phyloP scores from a whole-genome alignment of 2,797 vertebrate species.

The Sebastolobus altivelis region DNA sequence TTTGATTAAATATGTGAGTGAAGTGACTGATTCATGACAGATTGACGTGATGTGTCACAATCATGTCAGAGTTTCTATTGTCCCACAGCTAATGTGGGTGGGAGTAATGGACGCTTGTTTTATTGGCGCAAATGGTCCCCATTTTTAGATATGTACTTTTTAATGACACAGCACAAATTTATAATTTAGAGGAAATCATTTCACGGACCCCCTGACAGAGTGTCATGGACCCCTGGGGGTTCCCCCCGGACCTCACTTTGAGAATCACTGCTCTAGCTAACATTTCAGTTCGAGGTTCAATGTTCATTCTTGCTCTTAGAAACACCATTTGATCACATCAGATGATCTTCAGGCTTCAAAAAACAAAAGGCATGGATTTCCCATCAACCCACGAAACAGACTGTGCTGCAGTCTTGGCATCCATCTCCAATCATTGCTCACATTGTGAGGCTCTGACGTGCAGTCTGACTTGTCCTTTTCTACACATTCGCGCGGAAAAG shows the following conservation, averaged over 20 bases:
- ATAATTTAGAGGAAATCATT: too few species aligned
- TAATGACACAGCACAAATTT: too few species aligned
- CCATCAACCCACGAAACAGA: slow-evolving; percentile 31
- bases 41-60: too few species aligned
- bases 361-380: slow-evolving; percentile 42
- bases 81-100: too few species aligned
- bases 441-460: slow-evolving; percentile 1
- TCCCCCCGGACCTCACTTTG: too few species aligned
- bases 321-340: neutral
- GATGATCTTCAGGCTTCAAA: neutral
- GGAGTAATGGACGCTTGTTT: too few species aligned
- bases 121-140: too few species aligned
- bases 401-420: slow-evolving; percentile 1
- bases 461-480: slow-evolving; percentile 10
- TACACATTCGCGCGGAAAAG: slow-evolving; percentile 24
- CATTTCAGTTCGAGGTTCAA: slow-evolving; percentile 8
- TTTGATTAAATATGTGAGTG: too few species aligned
- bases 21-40: too few species aligned
- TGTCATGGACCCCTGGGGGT: too few species aligned
- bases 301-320: neutral
- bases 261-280: neutral
- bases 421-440: slow-evolving; percentile 30
- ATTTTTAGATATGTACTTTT: neutral
- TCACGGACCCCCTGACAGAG: too few species aligned
- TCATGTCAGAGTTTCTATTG: too few species aligned